Conservation (phyloP, 2,888 invertebrate genomes). For the Druceiella hillmani region DNA sequence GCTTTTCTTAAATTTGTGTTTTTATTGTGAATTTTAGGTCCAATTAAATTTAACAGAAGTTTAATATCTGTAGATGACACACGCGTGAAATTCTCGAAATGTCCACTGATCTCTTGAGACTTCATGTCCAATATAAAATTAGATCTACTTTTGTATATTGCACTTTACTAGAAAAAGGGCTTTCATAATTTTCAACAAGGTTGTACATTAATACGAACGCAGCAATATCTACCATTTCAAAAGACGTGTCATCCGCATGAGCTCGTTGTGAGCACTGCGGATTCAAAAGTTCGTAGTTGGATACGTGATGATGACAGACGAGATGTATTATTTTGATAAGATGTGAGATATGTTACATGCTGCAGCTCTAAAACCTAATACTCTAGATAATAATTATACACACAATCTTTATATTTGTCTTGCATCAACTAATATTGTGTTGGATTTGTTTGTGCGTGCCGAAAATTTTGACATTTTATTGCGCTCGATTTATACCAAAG, state of each 20-base stretch:
- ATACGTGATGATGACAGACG: slow-evolving; percentile 2
- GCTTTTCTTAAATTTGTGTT: slow-evolving; percentile 9
- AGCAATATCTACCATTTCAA: slow-evolving; percentile 9
- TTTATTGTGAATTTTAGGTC: slow-evolving; percentile 8
- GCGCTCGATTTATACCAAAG: too few relatives aligned
- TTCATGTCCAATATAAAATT: slow-evolving; percentile 8
- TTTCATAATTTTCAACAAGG: slow-evolving; percentile 4
- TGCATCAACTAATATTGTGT: too few relatives aligned
- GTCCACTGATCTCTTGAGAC: slow-evolving; percentile 10
- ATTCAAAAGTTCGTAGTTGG: slow-evolving; percentile 3
- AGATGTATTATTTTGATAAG: slow-evolving; percentile 7
- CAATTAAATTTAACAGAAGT: slow-evolving; percentile 6
- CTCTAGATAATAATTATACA: too few relatives aligned
- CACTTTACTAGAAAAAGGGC: slow-evolving; percentile 5
- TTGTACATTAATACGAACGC: slow-evolving; percentile 8
- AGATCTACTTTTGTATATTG: slow-evolving; percentile 4
- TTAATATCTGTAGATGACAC: slow-evolving; percentile 8
- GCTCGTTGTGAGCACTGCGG: slow-evolving; percentile 5
- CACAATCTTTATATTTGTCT: too few relatives aligned
- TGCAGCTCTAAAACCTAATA: slow-evolving; percentile 5
- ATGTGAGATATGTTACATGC: slow-evolving; percentile 8
- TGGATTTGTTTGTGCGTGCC: too few relatives aligned
- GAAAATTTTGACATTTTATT: too few relatives aligned
- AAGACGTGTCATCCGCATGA: slow-evolving; percentile 7
- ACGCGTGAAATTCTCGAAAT: slow-evolving; percentile 11